Percentiles rank a stretch among this genome's conserved stretches.
Evolutionary conservation across 2,797 vertebrate species (phyloP).

Genomic region (Urocyon cinereoargenteus): DNA sequence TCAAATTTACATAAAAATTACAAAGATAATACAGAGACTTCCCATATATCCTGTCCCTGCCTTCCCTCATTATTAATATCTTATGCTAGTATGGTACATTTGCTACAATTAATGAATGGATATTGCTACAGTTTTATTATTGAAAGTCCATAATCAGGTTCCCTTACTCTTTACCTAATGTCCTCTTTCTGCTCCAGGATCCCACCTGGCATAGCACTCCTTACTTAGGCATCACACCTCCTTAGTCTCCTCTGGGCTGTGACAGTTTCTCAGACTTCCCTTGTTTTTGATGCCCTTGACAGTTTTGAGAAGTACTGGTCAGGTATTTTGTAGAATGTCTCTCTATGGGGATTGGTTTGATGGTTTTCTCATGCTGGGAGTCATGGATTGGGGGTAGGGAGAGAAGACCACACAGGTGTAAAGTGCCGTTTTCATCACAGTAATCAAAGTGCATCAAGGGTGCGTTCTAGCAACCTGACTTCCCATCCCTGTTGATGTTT

Average conservation of each 20-base stretch:
- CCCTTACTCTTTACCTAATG: background rate
- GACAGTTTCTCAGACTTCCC: background rate
- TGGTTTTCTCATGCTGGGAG: background rate
- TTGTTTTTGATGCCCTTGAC: background rate
- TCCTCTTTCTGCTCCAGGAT: background rate
- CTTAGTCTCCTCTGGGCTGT: background rate
- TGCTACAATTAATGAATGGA: background rate
- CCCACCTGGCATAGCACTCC: background rate
- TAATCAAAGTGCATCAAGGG: background rate
- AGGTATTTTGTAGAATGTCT: background rate
- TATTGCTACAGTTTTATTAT: background rate
- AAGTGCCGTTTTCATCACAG: background rate
- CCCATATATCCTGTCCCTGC: background rate
- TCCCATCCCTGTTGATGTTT: background rate
- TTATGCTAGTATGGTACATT: background rate
- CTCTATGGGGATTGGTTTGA: background rate
- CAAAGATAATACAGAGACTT: background rate
- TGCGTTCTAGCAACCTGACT: rapidly evolving
- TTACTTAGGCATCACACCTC: background rate
- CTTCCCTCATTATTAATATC: background rate
- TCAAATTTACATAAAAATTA: background rate
- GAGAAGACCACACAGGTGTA: background rate
- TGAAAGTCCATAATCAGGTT: background rate
- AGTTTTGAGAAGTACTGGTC: background rate
- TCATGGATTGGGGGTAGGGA: background rate